These are phyloP conservation scores for Drosophila littoralis DNA, from an alignment of 1,140 invertebrate genomes.

Conservation along the genomic window DNA sequence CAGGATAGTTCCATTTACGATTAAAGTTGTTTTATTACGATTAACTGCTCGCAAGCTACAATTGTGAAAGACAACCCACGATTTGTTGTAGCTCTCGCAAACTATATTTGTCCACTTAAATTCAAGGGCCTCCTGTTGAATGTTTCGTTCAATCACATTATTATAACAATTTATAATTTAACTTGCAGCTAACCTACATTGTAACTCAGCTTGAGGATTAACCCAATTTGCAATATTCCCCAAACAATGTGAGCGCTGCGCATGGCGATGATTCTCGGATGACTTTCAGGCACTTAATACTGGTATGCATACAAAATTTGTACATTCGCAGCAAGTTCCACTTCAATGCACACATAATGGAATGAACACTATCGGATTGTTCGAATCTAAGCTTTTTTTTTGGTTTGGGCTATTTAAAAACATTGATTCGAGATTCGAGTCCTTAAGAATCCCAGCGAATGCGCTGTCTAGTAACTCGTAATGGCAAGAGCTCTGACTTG, in stretches of 20 bases:
- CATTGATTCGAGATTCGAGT: too few species aligned
- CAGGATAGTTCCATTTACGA: conserved; percentile 22
- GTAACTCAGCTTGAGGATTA: neutral
- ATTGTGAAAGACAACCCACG: conserved; percentile 21
- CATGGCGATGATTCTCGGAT: neutral
- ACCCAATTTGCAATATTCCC: neutral
- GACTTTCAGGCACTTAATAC: neutral
- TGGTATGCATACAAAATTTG: too few species aligned
- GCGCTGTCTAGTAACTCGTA: too few species aligned
- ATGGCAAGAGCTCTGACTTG: too few species aligned
- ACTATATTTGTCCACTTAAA: conserved; percentile 34
- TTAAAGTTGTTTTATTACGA: conserved; percentile 7
- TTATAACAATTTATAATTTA: neutral
- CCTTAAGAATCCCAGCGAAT: too few species aligned
- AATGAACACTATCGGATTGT: too few species aligned
- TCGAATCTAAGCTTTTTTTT: too few species aligned
- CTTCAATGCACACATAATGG: too few species aligned
- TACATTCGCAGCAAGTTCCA: too few species aligned
- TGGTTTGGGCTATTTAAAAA: too few species aligned
- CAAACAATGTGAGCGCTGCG: neutral
- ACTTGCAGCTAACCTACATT: neutral
- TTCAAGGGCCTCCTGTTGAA: neutral
- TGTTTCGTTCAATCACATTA: neutral
- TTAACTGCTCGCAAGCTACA: conserved; percentile 30
- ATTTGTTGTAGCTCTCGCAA: conserved; percentile 31